Percentiles rank a stretch among this genome's conserved stretches.
phyloP scores from a whole-genome alignment of 1,140 invertebrate species.

The Brachionus plicatilis region DNA sequence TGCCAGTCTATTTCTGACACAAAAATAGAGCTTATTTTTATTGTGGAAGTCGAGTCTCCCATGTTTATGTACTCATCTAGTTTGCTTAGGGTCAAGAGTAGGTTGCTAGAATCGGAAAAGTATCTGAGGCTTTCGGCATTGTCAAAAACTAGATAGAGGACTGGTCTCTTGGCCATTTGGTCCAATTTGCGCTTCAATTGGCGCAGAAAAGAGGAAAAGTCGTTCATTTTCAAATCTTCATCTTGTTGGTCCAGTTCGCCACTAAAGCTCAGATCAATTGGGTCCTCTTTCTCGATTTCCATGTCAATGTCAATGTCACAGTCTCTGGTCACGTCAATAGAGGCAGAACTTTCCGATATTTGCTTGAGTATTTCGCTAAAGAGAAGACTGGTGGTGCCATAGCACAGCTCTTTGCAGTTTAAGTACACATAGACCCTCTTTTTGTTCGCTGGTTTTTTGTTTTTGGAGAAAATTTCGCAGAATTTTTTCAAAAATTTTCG shows the following conservation, averaged over 20 bases:
- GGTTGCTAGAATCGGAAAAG: constrained; percentile 10
- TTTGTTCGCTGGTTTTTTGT: not conserved
- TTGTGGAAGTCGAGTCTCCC: not conserved
- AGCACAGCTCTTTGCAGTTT: not conserved
- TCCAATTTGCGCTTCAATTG: not conserved
- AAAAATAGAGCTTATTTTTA: constrained; percentile 9
- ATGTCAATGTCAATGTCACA: not conserved
- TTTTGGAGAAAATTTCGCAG: not conserved
- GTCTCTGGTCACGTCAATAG: not conserved
- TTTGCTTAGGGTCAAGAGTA: not conserved
- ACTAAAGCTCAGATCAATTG: not conserved
- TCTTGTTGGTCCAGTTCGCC: not conserved
- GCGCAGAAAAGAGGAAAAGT: constrained; percentile 7
- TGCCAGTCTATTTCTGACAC: constrained; percentile 33
- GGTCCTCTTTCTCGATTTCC: not conserved
- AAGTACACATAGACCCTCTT: not conserved
- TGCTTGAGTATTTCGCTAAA: constrained; percentile 10
- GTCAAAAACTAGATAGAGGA: constrained; percentile 16
- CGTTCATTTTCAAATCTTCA: constrained; percentile 16
- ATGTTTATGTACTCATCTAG: constrained; percentile 1
- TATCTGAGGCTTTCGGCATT: constrained; percentile 11
- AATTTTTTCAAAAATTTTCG: constrained; percentile 37
- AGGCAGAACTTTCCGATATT: not conserved
- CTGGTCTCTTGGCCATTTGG: not conserved
- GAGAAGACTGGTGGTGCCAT: not conserved